Evolutionary conservation across 1,140 invertebrate genomes (phyloP).

Genomic region (Artemia franciscana): DNA sequence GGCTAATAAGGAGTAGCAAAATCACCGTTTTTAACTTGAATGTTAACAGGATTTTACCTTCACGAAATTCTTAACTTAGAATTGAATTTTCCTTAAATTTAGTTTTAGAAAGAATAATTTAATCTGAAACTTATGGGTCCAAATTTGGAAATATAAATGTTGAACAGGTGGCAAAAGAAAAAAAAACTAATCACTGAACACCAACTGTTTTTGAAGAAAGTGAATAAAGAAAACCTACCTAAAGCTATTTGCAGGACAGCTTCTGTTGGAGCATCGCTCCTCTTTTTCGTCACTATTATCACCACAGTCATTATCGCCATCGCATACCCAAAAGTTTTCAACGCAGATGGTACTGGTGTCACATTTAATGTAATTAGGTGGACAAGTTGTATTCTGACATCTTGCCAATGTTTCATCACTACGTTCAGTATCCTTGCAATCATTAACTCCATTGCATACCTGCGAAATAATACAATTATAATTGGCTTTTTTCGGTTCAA

Average conservation of each 20-base stretch:
- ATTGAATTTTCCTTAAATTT: no score
- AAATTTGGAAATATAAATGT: no score
- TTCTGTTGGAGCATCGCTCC: conserved; percentile 58
- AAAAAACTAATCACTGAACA: no score
- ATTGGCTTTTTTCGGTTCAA: no score
- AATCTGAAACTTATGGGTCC: no score
- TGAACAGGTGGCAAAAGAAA: no score
- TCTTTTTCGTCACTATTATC: conserved; percentile 87
- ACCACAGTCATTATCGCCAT: conserved; percentile 68
- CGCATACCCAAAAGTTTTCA: conserved; percentile 76
- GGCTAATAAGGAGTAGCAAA: no score
- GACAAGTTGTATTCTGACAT: conserved; percentile 65
- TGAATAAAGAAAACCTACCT: conserved; percentile 18
- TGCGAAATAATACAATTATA: conserved; percentile 15
- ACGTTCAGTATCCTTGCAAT: conserved; percentile 77
- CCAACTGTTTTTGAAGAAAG: no score
- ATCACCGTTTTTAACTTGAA: no score
- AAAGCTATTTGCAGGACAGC: conserved; percentile 76
- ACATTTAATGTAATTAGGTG: conserved; percentile 63
- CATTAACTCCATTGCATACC: conserved; percentile 79
- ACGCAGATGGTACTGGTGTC: conserved; percentile 84
- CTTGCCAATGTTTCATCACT: conserved; percentile 69
- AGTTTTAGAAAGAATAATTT: no score
- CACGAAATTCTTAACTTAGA: no score
- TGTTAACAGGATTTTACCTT: no score